Conservation (phyloP, 2,888 invertebrate species). For the Eupithecia pulchellata region DNA sequence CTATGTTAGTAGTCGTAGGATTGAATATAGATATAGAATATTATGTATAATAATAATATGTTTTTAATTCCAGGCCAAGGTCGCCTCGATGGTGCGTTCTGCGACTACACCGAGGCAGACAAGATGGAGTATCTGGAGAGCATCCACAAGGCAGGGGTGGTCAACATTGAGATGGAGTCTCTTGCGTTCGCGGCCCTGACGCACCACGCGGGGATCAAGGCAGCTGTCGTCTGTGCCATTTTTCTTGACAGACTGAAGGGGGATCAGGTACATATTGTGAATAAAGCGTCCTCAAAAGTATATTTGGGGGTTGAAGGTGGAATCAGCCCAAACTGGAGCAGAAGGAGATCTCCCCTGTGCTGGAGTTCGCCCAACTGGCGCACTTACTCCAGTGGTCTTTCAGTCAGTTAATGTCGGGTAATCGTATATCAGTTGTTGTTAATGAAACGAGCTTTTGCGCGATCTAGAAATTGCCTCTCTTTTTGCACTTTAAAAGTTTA, state of each 20-base stretch:
- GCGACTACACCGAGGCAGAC: slow-evolving; percentile 95
- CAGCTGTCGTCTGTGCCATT: slow-evolving; percentile 97
- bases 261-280: slow-evolving; percentile 89
- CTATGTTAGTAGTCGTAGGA: too few species aligned
- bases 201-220: slow-evolving; percentile 95
- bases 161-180: slow-evolving; percentile 99
- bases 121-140: slow-evolving; percentile 94
- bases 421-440: too few species aligned
- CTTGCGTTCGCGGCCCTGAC: slow-evolving; percentile 97
- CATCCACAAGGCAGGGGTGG: slow-evolving; percentile 91
- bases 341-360: too few species aligned
- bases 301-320: too few species aligned
- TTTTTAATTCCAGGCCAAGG: slow-evolving; percentile 90
- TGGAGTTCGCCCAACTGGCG: too few species aligned
- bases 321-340: too few species aligned
- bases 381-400: too few species aligned
- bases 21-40: too few species aligned
- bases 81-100: slow-evolving; percentile 97
- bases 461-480: too few species aligned
- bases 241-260: slow-evolving; percentile 96
- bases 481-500: too few species aligned
- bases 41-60: neutral
- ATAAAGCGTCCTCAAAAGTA: neutral
- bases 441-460: too few species aligned
- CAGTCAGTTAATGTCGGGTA: too few species aligned